phyloP scores from a whole-genome alignment of 1,140 invertebrate species.

The Varroa destructor region DNA sequence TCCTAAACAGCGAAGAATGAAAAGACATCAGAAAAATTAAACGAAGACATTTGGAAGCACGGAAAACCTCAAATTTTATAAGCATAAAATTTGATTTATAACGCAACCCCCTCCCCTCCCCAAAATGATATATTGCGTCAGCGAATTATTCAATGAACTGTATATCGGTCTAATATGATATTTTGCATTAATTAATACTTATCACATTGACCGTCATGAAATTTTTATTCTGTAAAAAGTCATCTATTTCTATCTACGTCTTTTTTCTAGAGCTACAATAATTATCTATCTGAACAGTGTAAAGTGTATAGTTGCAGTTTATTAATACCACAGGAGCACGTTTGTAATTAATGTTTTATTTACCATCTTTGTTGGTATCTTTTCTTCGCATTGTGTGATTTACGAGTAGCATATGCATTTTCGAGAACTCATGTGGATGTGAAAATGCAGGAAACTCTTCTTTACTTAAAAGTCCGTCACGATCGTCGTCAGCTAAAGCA shows the following conservation, averaged over 20 bases:
- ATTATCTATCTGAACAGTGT: not conserved
- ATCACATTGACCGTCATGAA: no score
- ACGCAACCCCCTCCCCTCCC: no score
- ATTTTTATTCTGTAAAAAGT: no score
- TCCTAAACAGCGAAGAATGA: constrained; percentile 29
- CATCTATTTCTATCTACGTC: not conserved
- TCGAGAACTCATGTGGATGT: constrained; percentile 80
- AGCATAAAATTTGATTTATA: constrained; percentile 36
- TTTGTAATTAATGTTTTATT: not conserved
- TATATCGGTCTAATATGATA: no score
- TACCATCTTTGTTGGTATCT: constrained; percentile 67
- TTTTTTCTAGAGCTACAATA: not conserved
- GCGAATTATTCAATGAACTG: no score
- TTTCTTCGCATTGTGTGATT: constrained; percentile 70
- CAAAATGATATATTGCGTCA: no score
- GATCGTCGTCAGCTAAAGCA: constrained; percentile 65
- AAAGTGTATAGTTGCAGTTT: not conserved
- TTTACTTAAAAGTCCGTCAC: constrained; percentile 59
- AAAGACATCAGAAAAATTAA: constrained; percentile 10
- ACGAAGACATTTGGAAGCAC: constrained; percentile 22
- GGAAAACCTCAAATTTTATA: constrained; percentile 39
- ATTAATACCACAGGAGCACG: not conserved
- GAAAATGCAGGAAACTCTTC: constrained; percentile 77
- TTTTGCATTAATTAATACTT: no score
- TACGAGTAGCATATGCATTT: constrained; percentile 70